A percentile compares a stretch with the other conserved stretches of the same genome.
Evolutionary conservation across 2,888 invertebrate genomes (phyloP).

Genomic region (Xestoiulus laeticollis): DNA sequence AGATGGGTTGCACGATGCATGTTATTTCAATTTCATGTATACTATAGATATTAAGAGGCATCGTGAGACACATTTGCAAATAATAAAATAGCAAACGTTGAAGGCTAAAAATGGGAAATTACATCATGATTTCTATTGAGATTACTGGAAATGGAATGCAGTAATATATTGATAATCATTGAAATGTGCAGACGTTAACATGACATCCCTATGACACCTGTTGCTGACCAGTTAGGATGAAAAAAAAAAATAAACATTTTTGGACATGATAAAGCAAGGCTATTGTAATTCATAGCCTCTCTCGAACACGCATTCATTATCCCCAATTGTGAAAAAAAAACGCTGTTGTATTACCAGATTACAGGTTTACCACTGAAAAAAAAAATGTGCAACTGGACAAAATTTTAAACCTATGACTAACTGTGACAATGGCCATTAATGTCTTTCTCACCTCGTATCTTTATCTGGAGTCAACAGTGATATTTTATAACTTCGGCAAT

Average conservation of each 20-base stretch:
- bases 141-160: too few species aligned
- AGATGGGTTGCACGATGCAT: too few species aligned
- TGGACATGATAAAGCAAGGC: not conserved
- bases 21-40: not conserved
- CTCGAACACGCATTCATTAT: not conserved
- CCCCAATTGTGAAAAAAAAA: not conserved
- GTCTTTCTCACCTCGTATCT: not conserved
- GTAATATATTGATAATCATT: too few species aligned
- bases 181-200: too few species aligned
- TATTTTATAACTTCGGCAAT: not conserved
- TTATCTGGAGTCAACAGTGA: not conserved
- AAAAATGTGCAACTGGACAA: not conserved
- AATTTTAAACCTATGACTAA: not conserved
- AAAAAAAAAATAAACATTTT: not conserved
- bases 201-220: too few species aligned
- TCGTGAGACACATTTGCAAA: not conserved
- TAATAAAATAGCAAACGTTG: too few species aligned
- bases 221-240: not conserved
- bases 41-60: not conserved
- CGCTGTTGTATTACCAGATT: not conserved
- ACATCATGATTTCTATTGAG: too few species aligned
- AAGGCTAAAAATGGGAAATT: too few species aligned
- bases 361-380: not conserved
- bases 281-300: not conserved
- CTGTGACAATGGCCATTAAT: slow-evolving; percentile 24